Percentiles rank a stretch among this genome's conserved stretches.
Evolutionary conservation across 1,140 invertebrate species (phyloP).

Genomic region (Pseudomyrmex sp.): DNA sequence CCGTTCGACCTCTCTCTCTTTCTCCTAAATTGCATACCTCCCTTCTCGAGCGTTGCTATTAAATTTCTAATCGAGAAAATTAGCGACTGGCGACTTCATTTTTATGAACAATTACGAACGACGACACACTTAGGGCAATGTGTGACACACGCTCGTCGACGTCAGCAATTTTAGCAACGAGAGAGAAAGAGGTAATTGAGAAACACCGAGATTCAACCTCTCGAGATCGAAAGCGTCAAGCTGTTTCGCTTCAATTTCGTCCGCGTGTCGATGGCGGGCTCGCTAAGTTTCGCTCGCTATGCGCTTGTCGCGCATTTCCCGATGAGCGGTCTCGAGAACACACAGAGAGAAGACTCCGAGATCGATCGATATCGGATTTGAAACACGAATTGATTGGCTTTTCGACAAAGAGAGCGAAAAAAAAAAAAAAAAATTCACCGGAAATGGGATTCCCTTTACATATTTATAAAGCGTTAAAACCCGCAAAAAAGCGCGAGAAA

Average conservation of each 20-base stretch:
- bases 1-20: conserved; percentile 29
- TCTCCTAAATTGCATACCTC: not conserved
- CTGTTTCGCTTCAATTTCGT: conserved; percentile 55
- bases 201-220: conserved; percentile 39
- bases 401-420: conserved; percentile 11
- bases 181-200: conserved; percentile 41
- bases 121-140: conserved; percentile 10
- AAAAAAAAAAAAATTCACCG: too few relatives aligned
- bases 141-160: conserved; percentile 13
- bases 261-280: conserved; percentile 42
- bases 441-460: not conserved
- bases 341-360: conserved; percentile 27
- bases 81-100: not conserved
- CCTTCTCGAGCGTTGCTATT: not conserved
- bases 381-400: conserved; percentile 51
- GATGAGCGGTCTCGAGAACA: conserved; percentile 35
- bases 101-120: not conserved
- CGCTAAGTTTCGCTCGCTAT: conserved; percentile 46
- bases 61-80: not conserved
- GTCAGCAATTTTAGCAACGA: conserved; percentile 46
- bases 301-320: conserved; percentile 40
- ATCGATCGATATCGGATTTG: conserved; percentile 49
- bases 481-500: not conserved
- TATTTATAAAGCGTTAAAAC: not conserved
- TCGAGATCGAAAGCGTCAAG: conserved; percentile 44